Evolutionary conservation across 2,113 vertebrate species (phyloP).

Genomic region (Saccopteryx bilineata): DNA sequence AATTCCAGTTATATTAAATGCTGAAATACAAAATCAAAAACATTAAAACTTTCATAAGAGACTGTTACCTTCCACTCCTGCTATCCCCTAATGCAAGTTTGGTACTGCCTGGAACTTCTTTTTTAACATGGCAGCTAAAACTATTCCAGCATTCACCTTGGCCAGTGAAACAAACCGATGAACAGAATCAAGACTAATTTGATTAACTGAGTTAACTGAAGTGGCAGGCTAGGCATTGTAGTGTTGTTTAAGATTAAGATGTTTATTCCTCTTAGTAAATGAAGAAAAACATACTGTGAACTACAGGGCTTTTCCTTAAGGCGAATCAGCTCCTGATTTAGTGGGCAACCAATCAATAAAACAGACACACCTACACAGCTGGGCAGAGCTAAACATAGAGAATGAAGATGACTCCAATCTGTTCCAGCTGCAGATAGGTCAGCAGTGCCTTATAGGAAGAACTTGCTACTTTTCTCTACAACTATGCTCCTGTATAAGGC

Average conservation of each 20-base stretch:
- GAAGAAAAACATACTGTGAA: not conserved
- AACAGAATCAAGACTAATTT: not conserved
- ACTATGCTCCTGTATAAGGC: not conserved
- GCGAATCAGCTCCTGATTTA: not conserved
- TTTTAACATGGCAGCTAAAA: not conserved
- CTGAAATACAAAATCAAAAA: not conserved
- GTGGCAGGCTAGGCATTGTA: not conserved
- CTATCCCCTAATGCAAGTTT: not conserved
- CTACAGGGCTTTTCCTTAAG: not conserved
- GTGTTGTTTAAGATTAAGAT: not conserved
- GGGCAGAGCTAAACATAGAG: not conserved
- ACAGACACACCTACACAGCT: not conserved
- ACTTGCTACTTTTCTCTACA: not conserved
- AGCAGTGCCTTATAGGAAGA: not conserved
- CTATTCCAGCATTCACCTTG: not conserved
- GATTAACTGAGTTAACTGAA: not conserved
- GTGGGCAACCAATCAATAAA: not conserved
- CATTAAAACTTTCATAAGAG: not conserved
- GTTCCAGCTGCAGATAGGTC: not conserved
- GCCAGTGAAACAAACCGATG: not conserved
- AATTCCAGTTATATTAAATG: not conserved
- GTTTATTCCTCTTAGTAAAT: not conserved
- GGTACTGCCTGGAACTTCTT: not conserved
- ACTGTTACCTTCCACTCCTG: not conserved
- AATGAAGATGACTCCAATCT: not conserved